Conservation (phyloP, 2,113 vertebrate species). For the Aegithalos caudatus region DNA sequence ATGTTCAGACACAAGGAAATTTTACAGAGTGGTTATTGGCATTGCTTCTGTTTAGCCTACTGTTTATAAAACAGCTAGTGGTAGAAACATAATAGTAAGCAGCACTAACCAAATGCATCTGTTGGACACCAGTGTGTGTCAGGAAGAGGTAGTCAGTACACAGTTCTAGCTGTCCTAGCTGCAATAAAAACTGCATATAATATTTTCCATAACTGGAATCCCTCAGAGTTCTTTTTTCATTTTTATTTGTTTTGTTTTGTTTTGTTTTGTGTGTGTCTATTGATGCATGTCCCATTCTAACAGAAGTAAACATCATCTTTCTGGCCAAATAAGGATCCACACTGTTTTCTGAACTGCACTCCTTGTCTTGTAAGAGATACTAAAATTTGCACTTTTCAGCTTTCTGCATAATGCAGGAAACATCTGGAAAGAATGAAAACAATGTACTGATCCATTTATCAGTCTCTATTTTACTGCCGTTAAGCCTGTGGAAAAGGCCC, state of each 20-base stretch:
- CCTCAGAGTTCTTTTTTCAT: not conserved
- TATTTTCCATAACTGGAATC: not conserved
- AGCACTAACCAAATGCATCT: not conserved
- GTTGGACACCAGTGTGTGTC: not conserved
- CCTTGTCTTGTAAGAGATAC: not conserved
- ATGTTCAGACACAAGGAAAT: not conserved
- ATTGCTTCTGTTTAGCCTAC: not conserved
- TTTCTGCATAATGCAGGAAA: not conserved
- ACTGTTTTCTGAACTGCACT: not conserved
- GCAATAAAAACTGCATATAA: not conserved
- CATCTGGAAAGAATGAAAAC: not conserved
- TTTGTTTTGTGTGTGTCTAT: not conserved
- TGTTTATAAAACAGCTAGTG: not conserved
- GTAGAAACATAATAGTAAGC: not conserved
- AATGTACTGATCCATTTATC: not conserved
- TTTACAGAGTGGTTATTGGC: not conserved
- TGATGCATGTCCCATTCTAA: not conserved
- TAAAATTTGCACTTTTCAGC: not conserved
- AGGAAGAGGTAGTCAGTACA: not conserved
- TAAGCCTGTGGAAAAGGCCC: not conserved
- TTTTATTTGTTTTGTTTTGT: not conserved
- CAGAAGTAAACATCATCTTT: not conserved
- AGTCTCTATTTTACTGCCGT: not conserved
- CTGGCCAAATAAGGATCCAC: not conserved
- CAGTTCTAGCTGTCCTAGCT: not conserved